Base-by-base conservation (phyloP, 2,888 invertebrate genomes). In the Mechanitis mazaeus region DNA sequence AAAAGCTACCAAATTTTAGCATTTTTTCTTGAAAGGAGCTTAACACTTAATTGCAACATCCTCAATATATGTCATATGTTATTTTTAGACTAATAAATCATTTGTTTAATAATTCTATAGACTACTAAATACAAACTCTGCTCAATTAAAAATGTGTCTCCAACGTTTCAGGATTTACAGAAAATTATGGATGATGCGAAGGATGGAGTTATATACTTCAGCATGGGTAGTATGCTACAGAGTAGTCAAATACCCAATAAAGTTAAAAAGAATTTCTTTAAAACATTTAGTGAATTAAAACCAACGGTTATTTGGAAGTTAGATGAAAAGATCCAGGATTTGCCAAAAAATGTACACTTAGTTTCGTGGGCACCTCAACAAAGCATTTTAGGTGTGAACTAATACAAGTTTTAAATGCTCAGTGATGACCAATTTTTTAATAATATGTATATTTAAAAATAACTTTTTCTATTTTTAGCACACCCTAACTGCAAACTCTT, bases 251-350 rank as follows among this genome's bases (percentile, higher is more conserved):
- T 89, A 63, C 80, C 87, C 1, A 67, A 70, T 0, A 66, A 76
- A 31, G 54, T 78, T 12, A 80, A 78, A 50, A 60, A 67, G 35
- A 70, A 68, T 0, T 64, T 91, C 0, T 53, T 90, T 1, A 72
- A 77, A 12, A 74, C 80, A 4, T 87, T 91, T 53, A 74, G 77
- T 3, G 69, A 68, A 42, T 65, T 91, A 33, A 84, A 86, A 56
- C 84, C 90, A 64, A 81, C 80, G 0, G 84, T 91, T 0, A 60
- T 91, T 11, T 91, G 90, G 91, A 91, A 90, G 69, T 85, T 85
- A 65, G 88, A 87, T 62, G 81, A 82, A 45, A 66, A 66, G 0
- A 47, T 84, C 31, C 73, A 76, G 0, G 71, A 79, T 31, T 11
- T 70, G 4, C 87, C 87, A 1, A 70, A 73, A 3, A 91, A 91